These are phyloP conservation scores for Nasonia giraulti DNA, from an alignment of 1,140 invertebrate genomes.

Conservation along the genomic window DNA sequence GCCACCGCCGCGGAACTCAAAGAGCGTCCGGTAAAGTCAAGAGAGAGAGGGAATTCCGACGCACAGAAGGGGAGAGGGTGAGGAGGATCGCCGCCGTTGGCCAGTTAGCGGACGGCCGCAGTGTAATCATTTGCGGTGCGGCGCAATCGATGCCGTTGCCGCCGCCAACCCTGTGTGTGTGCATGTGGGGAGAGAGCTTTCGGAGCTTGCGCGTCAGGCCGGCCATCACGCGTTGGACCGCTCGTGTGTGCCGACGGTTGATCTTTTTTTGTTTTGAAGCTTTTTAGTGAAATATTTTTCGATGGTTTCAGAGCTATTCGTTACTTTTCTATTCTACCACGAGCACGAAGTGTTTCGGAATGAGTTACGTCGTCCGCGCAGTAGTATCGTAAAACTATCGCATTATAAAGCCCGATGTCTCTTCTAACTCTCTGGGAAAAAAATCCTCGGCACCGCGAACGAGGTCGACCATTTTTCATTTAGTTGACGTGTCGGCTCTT, in stretches of 20 bases:
- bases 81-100: constrained; percentile 55
- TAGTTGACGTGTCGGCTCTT: neutral
- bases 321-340: no score
- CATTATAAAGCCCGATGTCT: neutral
- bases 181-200: neutral
- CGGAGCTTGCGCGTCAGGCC: neutral
- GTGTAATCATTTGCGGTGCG: constrained; percentile 71
- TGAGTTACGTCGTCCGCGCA: no score
- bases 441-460: neutral
- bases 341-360: no score
- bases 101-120: constrained; percentile 70
- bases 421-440: no score
- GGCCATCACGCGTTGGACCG: neutral
- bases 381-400: neutral
- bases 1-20: constrained; percentile 32
- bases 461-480: neutral
- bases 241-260: no score
- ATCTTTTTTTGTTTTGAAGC: neutral
- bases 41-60: neutral
- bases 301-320: no score
- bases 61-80: neutral
- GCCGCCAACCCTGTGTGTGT: neutral
- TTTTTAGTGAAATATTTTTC: no score
- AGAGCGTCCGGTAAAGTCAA: constrained; percentile 45
- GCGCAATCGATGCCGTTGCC: constrained; percentile 61